These are phyloP conservation scores for Aphidius colemani DNA, from an alignment of 2,888 invertebrate species.

Conservation along the genomic window DNA sequence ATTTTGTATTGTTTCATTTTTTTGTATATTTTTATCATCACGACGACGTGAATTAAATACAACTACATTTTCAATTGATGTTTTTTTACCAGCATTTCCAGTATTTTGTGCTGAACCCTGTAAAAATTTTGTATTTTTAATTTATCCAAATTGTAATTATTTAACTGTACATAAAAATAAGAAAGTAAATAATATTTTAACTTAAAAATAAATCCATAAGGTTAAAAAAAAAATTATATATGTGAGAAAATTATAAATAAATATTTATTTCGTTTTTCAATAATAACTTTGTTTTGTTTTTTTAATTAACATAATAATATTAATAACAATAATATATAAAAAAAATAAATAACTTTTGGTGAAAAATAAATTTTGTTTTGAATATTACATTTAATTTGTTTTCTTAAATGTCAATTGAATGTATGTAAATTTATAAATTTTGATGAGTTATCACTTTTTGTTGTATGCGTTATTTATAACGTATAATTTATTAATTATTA, in stretches of 20 bases:
- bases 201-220: constrained; percentile 2
- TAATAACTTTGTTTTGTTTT: too few relatives aligned
- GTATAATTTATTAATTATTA: background rate
- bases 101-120: constrained; percentile 10
- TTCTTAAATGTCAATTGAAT: too few relatives aligned
- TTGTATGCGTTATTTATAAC: too few relatives aligned
- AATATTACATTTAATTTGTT: too few relatives aligned
- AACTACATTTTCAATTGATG: constrained; percentile 32
- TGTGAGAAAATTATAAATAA: constrained; percentile 14
- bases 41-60: constrained; percentile 36
- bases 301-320: too few relatives aligned
- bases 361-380: too few relatives aligned
- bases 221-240: constrained; percentile 11
- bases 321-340: too few relatives aligned
- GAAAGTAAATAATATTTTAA: background rate
- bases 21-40: constrained; percentile 15
- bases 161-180: background rate
- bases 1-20: constrained; percentile 11
- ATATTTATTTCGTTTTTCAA: too few relatives aligned
- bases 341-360: too few relatives aligned
- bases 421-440: too few relatives aligned
- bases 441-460: too few relatives aligned
- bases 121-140: constrained; percentile 14
- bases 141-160: constrained; percentile 6
- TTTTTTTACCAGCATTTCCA: constrained; percentile 28